phyloP scores from a whole-genome alignment of 2,888 invertebrate species.

The Parthenolecanium corni region DNA sequence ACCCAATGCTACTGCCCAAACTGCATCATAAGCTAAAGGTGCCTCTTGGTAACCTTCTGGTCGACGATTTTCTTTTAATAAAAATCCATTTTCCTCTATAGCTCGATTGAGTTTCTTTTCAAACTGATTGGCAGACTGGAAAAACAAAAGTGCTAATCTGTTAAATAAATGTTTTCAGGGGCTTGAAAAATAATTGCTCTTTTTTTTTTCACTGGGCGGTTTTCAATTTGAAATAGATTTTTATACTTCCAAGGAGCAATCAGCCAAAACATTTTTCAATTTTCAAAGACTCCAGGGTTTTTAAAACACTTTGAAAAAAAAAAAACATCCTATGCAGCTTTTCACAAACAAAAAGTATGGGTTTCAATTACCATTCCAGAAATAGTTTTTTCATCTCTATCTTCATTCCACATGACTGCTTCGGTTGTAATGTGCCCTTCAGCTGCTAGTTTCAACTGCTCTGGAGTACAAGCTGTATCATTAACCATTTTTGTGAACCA shows the following conservation, averaged over 20 bases:
- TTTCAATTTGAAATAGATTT: too few relatives aligned
- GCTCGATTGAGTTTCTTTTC: conserved; percentile 69
- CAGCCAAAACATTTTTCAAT: too few relatives aligned
- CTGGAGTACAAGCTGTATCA: conserved; percentile 63
- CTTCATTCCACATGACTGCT: conserved; percentile 97
- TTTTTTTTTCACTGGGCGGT: too few relatives aligned
- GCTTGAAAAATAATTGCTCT: too few relatives aligned
- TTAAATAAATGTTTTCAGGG: not conserved
- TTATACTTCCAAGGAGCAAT: too few relatives aligned
- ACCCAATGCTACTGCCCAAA: conserved; percentile 97
- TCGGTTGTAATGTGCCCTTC: conserved; percentile 98
- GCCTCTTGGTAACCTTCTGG: conserved; percentile 96
- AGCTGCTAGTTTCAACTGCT: conserved; percentile 87
- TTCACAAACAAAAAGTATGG: not conserved
- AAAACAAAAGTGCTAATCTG: conserved; percentile 10
- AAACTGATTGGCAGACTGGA: conserved; percentile 74
- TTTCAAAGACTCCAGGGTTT: too few relatives aligned
- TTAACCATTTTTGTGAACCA: conserved; percentile 84
- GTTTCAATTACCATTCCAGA: conserved; percentile 63
- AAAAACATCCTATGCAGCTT: too few relatives aligned
- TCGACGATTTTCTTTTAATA: conserved; percentile 72
- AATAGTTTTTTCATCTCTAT: conserved; percentile 75
- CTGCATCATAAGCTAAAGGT: conserved; percentile 96
- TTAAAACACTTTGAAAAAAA: too few relatives aligned
- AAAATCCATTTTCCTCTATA: conserved; percentile 66